Percentiles rank a stretch among this genome's conserved stretches.
phyloP scores from a whole-genome alignment of 2,113 vertebrate species.

The Lynx canadensis region DNA sequence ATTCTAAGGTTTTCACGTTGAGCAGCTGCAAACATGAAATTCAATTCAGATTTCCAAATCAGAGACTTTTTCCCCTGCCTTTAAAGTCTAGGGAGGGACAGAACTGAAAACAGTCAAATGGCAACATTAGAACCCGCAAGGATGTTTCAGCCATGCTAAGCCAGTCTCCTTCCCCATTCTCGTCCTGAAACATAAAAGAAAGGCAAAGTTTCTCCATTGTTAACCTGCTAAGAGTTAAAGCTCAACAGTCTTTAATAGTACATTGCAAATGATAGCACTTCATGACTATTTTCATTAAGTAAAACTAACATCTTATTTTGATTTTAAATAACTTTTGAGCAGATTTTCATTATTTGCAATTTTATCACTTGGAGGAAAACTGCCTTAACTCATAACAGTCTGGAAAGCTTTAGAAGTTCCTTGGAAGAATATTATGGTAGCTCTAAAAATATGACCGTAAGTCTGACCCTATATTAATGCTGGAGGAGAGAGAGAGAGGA shows the following conservation, averaged over 20 bases:
- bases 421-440: neutral
- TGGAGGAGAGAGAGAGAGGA: neutral
- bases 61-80: neutral
- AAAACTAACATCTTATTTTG: slow-evolving; percentile 14
- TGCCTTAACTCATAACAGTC: neutral
- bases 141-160: neutral
- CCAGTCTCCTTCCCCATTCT: neutral
- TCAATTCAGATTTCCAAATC: neutral
- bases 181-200: slow-evolving; percentile 4
- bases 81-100: neutral
- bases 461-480: neutral
- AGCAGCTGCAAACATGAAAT: neutral
- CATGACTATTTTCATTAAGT: neutral
- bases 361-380: neutral
- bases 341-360: slow-evolving; percentile 12
- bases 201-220: neutral
- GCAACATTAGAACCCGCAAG: neutral
- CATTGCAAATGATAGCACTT: neutral
- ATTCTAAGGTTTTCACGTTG: neutral
- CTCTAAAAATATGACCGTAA: neutral
- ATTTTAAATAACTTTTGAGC: slow-evolving; percentile 39
- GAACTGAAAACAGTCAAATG: neutral
- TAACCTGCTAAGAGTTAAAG: neutral
- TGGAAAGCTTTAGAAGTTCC: neutral
- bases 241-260: neutral